A percentile compares a stretch with the other conserved stretches of the same genome.
Conservation (phyloP, 2,113 vertebrate genomes). For the Dasyornis broadbenti region DNA sequence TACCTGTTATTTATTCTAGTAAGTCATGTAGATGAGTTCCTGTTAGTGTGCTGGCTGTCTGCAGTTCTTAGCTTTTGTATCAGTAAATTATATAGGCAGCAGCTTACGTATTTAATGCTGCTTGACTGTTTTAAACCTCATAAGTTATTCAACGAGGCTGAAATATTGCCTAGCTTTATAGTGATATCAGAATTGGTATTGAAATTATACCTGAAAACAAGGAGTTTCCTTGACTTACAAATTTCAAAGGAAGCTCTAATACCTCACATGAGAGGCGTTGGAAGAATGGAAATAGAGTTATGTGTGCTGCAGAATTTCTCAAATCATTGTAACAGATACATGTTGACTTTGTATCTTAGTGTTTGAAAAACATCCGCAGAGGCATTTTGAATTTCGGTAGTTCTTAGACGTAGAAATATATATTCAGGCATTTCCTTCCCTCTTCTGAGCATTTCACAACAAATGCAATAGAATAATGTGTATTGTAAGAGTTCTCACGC, state of each 20-base stretch:
- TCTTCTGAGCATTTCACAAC: background rate
- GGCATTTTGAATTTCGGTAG: background rate
- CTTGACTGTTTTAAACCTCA: too few relatives aligned
- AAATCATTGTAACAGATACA: background rate
- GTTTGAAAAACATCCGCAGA: background rate
- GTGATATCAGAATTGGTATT: background rate
- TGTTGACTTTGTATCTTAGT: background rate
- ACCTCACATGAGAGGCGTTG: background rate
- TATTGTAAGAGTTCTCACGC: background rate
- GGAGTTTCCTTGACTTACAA: background rate
- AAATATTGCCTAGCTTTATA: background rate
- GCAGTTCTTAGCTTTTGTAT: too few relatives aligned
- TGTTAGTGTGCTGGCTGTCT: too few relatives aligned
- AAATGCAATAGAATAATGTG: background rate
- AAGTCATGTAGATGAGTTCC: too few relatives aligned
- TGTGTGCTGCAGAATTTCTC: background rate
- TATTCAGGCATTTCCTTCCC: background rate
- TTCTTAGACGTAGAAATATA: background rate
- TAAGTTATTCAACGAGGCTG: background rate
- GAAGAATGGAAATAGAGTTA: background rate
- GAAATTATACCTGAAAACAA: background rate
- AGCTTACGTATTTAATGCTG: too few relatives aligned
- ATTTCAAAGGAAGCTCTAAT: background rate
- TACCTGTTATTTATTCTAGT: too few relatives aligned
- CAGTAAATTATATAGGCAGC: too few relatives aligned